Base-by-base conservation (phyloP, 2,888 invertebrate species). In the Mamestra brassicae region DNA sequence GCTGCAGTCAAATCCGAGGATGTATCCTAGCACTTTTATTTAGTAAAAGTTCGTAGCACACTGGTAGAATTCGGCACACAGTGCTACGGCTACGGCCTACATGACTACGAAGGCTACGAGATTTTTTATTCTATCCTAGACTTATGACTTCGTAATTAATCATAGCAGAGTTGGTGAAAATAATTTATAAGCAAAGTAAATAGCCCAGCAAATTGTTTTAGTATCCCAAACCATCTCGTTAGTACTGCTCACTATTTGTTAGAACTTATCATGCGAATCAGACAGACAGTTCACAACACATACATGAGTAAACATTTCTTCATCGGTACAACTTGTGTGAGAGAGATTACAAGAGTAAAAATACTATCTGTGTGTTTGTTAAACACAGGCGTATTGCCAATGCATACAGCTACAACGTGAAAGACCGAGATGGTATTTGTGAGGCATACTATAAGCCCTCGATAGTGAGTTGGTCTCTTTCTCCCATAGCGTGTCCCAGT, bases 361-460 rank as follows among this genome's bases (percentile, higher is more conserved):
- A 74, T 82, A 79, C 64, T 73, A 67, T 76, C 62, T 80, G 71
- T 87, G 87, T 85, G 80, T 65, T 71, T 61, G 70, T 71, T 60
- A 47, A 69, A 84, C 79, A 78, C 72, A 76, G 54, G 45, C 80
- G 68, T 66, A 68, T 74, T 63, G 70, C 62, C 74, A 77, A 78
- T 83, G 82, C 83, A 85, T 77, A 83, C 76, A 82, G 60, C 74
- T 73, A 78, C 74, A 78, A 76, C 58, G 76, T 78, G 89, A 89
- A 89, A 86, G 90, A 92, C 86, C 91, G 91, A 92, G 92, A 92
- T 74, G 85, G 88, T 83, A 64, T 81, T 83, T 76, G 69, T 84
- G 65, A 82, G 83, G 58, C 69, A 80, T 80, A 80, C 78, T 85
- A 76, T 78, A 8, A 78, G 78, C 80, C 47, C 78, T 78, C 91